Evolutionary conservation across 2,113 vertebrate genomes (phyloP), one percentile per base, ranked within the genome.

Genomic region (Datnioides undecimradiatus): DNA sequence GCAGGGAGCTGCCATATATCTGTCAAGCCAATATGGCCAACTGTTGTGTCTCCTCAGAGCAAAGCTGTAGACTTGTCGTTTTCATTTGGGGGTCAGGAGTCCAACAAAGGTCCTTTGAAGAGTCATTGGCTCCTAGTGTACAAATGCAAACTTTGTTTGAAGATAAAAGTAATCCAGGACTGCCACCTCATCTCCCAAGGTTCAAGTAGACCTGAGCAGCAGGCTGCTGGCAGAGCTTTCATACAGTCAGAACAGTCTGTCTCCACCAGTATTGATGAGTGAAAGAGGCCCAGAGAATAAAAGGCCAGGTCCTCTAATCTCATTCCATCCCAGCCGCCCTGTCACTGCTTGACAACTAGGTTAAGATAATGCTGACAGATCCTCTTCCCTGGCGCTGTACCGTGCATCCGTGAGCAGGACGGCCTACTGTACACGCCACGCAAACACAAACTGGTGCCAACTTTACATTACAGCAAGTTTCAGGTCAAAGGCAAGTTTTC

Each of bases 361-460:
- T 91, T 86, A 78, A 77, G 80, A 86, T 87, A 80, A 86, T 82
- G 74, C 85, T 73, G 85, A 85, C 57, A 60, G 84, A 89, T 88
- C 65, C 65, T 64, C 67, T 57, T 76, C 60, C 46, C 54, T 71
- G 80, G 40, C 79, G 25, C 33, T 52, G 34, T 9, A 72, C 19
- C 38, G 3, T 1, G 46, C 55, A 36, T 46, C 65, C 25, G 4
- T 40, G 54, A 70, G 59, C 78, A 45, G 14, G 48, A 49, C 6
- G 0, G 14, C n/a, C 63, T 48, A 29, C 66, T 19, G 38, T 33
- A 21, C 38, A 16, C 23, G 49, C 3, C 33, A 36, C 79, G 60
- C 63, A n/a, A 66, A 63, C 19, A 1, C 49, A 41, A 34, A 49
- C 52, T 1, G 13, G 14, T 34, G 76, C 63, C 55, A n/a, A 58